phyloP scores from a whole-genome alignment of 2,888 invertebrate genomes.

The Bellardia pandia region DNA sequence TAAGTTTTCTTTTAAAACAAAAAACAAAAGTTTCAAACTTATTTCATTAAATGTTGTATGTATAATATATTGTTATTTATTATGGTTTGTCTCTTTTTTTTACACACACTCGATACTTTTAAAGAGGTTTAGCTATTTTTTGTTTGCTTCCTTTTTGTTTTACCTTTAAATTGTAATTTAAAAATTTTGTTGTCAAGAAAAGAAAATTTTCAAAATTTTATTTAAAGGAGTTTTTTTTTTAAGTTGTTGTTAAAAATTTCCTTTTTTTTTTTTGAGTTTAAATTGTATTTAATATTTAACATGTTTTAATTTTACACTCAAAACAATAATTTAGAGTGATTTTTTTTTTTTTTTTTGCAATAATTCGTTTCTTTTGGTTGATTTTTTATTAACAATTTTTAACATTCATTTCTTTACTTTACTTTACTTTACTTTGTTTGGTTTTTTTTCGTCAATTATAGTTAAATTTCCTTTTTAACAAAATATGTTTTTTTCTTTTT shows the following conservation, averaged over 20 bases:
- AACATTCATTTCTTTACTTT: constrained; percentile 48
- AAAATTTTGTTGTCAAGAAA: constrained; percentile 22
- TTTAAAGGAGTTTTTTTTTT: neutral
- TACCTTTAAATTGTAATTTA: neutral
- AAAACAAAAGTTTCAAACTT: constrained; percentile 52
- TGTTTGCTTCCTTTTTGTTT: neutral
- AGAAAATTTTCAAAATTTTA: neutral
- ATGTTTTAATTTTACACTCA: constrained; percentile 50
- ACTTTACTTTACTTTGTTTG: constrained; percentile 54
- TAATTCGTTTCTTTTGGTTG: constrained; percentile 55
- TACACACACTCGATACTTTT: constrained; percentile 7
- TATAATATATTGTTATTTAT: constrained; percentile 44
- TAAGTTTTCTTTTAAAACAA: constrained; percentile 53
- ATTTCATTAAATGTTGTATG: constrained; percentile 29
- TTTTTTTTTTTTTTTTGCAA: constrained; percentile 30
- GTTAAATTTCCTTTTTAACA: constrained; percentile 78
- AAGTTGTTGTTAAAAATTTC: neutral
- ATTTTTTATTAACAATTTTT: constrained; percentile 52
- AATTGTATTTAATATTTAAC: constrained; percentile 11
- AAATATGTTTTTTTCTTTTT: constrained; percentile 77
- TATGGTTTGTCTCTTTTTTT: constrained; percentile 17
- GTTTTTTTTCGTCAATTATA: constrained; percentile 77
- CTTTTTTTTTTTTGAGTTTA: neutral
- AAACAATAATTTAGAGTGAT: constrained; percentile 62
- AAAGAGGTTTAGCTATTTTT: neutral